Percentiles rank a stretch among this genome's conserved stretches.
Conservation (phyloP, 2,113 vertebrate species). For the Nestor notabilis region DNA sequence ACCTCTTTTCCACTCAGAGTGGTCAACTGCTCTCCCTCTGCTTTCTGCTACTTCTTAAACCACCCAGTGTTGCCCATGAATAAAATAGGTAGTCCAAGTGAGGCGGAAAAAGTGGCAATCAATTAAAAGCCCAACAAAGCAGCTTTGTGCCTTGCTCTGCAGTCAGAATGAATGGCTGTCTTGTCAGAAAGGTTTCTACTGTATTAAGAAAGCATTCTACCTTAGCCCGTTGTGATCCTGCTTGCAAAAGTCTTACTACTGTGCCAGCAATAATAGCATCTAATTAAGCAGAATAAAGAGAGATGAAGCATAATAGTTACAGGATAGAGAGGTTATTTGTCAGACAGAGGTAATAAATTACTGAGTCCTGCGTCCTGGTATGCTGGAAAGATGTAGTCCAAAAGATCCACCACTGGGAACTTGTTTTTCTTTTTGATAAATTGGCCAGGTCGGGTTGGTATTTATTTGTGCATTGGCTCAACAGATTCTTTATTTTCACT, state of each 20-base stretch:
- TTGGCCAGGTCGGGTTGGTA: background rate
- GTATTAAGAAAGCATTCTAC: constrained; percentile 19
- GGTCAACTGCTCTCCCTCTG: background rate
- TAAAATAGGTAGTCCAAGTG: background rate
- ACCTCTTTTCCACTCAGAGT: background rate
- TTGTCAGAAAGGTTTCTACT: constrained; percentile 16
- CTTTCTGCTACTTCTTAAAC: background rate
- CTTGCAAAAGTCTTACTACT: constrained; percentile 7
- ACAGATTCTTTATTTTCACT: background rate
- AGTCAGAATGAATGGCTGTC: background rate
- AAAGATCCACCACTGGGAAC: background rate
- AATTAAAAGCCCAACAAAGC: constrained; percentile 13
- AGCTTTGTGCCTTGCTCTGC: background rate
- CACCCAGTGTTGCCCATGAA: background rate
- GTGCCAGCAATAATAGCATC: constrained; percentile 49
- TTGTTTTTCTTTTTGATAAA: background rate
- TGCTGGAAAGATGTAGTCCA: background rate
- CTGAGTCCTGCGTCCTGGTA: background rate
- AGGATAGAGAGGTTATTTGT: constrained; percentile 20
- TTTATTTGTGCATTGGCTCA: background rate
- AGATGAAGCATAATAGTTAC: constrained; percentile 34
- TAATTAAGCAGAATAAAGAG: constrained; percentile 60
- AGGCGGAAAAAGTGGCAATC: background rate
- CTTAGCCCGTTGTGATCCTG: constrained; percentile 26
- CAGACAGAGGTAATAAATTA: background rate